These are phyloP conservation scores for Haemorhous mexicanus DNA, from an alignment of 2,113 vertebrate genomes.

Conservation along the genomic window DNA sequence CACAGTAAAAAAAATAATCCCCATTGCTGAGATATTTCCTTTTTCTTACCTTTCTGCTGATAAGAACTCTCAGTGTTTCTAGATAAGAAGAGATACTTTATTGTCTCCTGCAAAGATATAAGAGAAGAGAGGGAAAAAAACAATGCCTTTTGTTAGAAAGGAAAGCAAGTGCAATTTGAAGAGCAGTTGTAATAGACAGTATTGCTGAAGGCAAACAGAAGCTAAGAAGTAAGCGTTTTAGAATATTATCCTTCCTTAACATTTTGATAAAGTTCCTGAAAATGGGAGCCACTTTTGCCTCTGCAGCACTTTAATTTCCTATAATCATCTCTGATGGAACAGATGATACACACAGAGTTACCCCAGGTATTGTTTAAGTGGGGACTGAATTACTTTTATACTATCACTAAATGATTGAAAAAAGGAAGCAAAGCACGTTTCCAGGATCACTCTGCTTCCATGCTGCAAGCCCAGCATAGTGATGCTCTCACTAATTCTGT, in stretches of 20 bases:
- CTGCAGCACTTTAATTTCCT: slow-evolving; percentile 67
- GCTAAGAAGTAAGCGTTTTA: slow-evolving; percentile 50
- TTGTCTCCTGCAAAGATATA: slow-evolving; percentile 57
- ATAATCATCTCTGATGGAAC: slow-evolving; percentile 63
- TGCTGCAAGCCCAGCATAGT: slow-evolving; percentile 40
- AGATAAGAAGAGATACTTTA: slow-evolving; percentile 67
- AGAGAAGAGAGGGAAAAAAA: slow-evolving; percentile 17
- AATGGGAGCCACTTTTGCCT: slow-evolving; percentile 49
- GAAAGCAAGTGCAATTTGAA: slow-evolving; percentile 56
- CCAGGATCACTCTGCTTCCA: slow-evolving; percentile 35
- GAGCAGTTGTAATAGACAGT: neutral
- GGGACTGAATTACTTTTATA: slow-evolving; percentile 71
- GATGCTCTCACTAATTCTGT: slow-evolving; percentile 56
- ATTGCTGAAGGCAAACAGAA: slow-evolving; percentile 61
- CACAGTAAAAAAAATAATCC: neutral
- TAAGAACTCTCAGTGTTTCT: slow-evolving; percentile 66
- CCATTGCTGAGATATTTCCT: slow-evolving; percentile 43
- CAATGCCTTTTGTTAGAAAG: slow-evolving; percentile 41
- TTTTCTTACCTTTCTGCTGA: slow-evolving; percentile 67
- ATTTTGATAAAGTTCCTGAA: slow-evolving; percentile 67
- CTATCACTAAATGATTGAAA: slow-evolving; percentile 51
- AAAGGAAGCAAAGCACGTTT: slow-evolving; percentile 45
- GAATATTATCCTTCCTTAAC: slow-evolving; percentile 61
- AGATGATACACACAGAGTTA: slow-evolving; percentile 63
- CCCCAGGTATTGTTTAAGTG: slow-evolving; percentile 68